phyloP scores from a whole-genome alignment of 2,113 vertebrate species.

The Sciurus niger region DNA sequence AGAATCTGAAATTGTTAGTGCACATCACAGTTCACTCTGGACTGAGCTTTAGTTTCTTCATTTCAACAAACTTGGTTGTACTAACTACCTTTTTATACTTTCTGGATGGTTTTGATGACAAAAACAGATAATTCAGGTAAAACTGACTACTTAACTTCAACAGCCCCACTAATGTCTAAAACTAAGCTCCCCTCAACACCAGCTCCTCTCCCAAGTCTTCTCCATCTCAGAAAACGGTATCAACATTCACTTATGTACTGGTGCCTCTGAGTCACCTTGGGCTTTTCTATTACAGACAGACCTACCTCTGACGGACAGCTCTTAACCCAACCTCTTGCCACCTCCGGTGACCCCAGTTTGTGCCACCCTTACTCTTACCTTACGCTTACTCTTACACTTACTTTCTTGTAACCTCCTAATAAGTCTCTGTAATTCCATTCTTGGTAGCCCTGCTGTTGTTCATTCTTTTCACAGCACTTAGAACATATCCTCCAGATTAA shows the following conservation, averaged over 20 bases:
- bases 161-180: neutral
- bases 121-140: neutral
- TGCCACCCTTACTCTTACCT: neutral
- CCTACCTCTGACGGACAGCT: neutral
- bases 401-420: neutral
- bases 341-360: neutral
- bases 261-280: neutral
- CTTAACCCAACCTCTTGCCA: neutral
- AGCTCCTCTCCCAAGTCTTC: neutral
- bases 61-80: neutral
- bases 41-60: neutral
- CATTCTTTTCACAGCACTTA: neutral
- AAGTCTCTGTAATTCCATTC: neutral
- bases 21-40: neutral
- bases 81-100: neutral
- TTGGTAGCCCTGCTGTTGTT: neutral
- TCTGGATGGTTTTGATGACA: neutral
- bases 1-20: neutral
- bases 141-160: neutral
- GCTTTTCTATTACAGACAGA: neutral
- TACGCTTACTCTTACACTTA: too few relatives aligned
- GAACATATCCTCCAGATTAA: neutral
- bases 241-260: neutral
- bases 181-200: neutral
- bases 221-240: neutral